These are phyloP conservation scores for Eristalinus sepulchralis DNA, from an alignment of 2,888 invertebrate genomes.

Conservation along the genomic window DNA sequence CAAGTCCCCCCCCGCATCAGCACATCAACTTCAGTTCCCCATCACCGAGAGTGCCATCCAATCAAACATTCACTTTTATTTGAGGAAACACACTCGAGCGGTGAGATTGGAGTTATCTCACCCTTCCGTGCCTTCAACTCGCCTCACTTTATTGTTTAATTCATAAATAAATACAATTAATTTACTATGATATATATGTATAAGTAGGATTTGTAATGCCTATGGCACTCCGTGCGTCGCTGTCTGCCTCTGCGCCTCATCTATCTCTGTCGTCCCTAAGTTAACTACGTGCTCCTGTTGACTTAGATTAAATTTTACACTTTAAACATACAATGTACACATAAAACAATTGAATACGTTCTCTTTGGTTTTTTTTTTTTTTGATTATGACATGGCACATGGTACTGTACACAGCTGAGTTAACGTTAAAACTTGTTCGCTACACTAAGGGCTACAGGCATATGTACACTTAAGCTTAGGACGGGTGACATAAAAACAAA, in stretches of 20 bases:
- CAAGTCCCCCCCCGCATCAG: no score
- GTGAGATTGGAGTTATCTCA: not conserved
- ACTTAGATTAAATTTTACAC: slow-evolving; percentile 29
- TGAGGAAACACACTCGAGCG: not conserved
- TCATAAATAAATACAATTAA: not conserved
- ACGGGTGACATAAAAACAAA: not conserved
- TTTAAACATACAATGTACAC: slow-evolving; percentile 49
- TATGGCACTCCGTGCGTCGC: not conserved
- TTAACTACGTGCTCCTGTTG: slow-evolving; percentile 2
- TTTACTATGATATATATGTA: not conserved
- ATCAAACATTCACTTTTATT: not conserved
- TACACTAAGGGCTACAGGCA: not conserved
- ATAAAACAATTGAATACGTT: slow-evolving; percentile 14
- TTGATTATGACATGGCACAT: slow-evolving; percentile 45
- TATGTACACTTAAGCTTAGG: slow-evolving; percentile 62
- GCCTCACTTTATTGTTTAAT: not conserved
- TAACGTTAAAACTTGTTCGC: not conserved
- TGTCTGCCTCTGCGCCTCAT: not conserved
- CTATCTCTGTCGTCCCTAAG: not conserved
- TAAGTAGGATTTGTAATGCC: not conserved
- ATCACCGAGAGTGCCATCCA: not conserved
- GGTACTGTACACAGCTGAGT: slow-evolving; percentile 37
- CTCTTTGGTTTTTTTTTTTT: not conserved
- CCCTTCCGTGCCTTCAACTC: not conserved
- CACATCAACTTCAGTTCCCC: no score